Percentiles rank a stretch among this genome's conserved stretches.
phyloP scores from a whole-genome alignment of 2,113 vertebrate species.

The Phaetusa simplex region DNA sequence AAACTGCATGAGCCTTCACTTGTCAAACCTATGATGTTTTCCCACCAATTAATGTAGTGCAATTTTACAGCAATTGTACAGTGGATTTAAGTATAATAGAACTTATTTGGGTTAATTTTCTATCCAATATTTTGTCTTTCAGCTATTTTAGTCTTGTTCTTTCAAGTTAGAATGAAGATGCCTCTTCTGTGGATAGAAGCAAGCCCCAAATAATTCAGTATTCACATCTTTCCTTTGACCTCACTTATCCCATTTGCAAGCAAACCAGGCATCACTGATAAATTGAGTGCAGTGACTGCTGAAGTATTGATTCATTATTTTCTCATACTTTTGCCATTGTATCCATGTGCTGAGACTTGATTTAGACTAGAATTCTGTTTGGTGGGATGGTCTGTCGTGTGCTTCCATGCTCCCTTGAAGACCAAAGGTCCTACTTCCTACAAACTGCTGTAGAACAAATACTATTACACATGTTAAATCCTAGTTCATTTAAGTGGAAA shows the following conservation, averaged over 20 bases:
- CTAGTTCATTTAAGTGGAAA: not conserved
- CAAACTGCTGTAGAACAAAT: not conserved
- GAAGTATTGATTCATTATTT: not conserved
- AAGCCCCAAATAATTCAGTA: not conserved
- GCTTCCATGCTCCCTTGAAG: not conserved
- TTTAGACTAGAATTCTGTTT: not conserved
- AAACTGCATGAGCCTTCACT: not conserved
- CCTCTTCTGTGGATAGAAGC: not conserved
- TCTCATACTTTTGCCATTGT: not conserved
- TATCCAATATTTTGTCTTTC: not conserved
- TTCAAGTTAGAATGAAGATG: not conserved
- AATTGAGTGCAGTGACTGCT: not conserved
- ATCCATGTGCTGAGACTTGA: not conserved
- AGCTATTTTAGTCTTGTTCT: not conserved
- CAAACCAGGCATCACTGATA: not conserved
- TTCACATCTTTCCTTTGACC: not conserved
- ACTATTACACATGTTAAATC: not conserved
- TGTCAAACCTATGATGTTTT: not conserved
- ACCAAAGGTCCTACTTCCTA: not conserved
- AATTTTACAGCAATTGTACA: not conserved
- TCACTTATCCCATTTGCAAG: not conserved
- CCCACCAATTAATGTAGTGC: not conserved
- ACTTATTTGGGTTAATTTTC: not conserved
- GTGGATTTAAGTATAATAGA: not conserved
- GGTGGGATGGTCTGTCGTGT: not conserved